Base-by-base conservation (phyloP, 1,140 invertebrate genomes). In the Wiebesia pumilae region DNA sequence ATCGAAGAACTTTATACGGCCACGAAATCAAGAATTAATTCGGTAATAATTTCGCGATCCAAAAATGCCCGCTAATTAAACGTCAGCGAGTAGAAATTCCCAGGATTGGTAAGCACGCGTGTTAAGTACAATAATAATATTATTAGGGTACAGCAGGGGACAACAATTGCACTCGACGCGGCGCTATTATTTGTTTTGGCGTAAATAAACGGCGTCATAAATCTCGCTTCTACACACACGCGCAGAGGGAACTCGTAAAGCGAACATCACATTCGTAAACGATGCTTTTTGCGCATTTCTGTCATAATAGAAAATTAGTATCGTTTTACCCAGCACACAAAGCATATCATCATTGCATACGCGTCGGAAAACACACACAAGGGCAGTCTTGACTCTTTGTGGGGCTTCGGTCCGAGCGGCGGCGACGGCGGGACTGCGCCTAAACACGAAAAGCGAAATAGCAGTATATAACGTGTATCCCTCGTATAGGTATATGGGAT, bases 391-490 rank as follows among this genome's bases (percentile, higher is more conserved):
- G 83, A 33, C 73, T 51, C 69, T 83, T 75, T 47, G 62, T 47
- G 40, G 79, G 80, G 62, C 30, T 73, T 40, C 65, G 30, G 10
- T 80, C 78, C 30, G 19, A 79, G 10, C 88, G 84, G 10, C 88
- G 84, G 87, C 88, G 87, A 84, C 87, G 87, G 79, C 88, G 88
- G 89, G 90, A 92, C 90, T 91, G 91, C 91, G 87, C 83, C 90
- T 91, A 92, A 91, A 90, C 91, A 92, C 90, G 91, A 91, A 92
- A 92, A 90, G 89, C 90, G 90, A 88, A 81, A 90, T 91, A 91
- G 91, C 89, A 89, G 88, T 91, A 89, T 92, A 90, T 90, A 90
- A 81, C 47, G 47, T 38, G 35, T n/a, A 43, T 62, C 38, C 27
- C 79, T 24, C 51, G 62, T 47, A 30, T 88, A 85, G 89, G 90